Percentiles rank a stretch among this genome's conserved stretches.
These are phyloP conservation scores for Paguma larvata DNA, from an alignment of 2,797 vertebrate genomes.

Conservation along the genomic window DNA sequence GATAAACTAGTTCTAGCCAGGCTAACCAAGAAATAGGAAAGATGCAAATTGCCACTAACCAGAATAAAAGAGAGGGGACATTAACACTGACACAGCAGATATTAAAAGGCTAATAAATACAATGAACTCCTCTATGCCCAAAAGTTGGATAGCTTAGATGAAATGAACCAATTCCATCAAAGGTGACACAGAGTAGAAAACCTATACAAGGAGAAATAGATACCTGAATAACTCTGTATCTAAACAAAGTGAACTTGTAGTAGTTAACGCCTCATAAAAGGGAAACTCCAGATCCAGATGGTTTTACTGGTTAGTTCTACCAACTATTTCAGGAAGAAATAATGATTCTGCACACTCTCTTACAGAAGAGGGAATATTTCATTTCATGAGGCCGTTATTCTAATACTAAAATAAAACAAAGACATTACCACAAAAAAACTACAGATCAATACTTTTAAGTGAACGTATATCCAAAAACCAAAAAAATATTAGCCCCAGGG, in stretches of 20 bases:
- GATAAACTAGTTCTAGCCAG: neutral
- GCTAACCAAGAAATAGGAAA: neutral
- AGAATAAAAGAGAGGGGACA: neutral
- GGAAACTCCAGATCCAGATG: neutral
- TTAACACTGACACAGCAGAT: neutral
- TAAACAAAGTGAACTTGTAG: neutral
- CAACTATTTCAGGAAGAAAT: neutral
- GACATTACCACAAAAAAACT: neutral
- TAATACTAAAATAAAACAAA: neutral
- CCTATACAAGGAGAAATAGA: neutral
- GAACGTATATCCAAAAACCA: neutral
- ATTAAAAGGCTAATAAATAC: neutral
- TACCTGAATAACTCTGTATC: neutral
- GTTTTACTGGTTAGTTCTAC: neutral
- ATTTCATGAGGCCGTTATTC: neutral
- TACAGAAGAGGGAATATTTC: neutral
- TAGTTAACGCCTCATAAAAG: neutral
- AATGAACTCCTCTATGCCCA: neutral
- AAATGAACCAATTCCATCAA: neutral
- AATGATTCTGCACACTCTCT: neutral
- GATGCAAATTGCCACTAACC: neutral
- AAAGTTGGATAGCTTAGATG: neutral
- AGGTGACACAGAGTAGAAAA: neutral
- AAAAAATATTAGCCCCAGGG: neutral
- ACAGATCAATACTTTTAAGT: neutral